Evolutionary conservation across 1,140 invertebrate genomes (phyloP).

Genomic region (Listronotus bonariensis): DNA sequence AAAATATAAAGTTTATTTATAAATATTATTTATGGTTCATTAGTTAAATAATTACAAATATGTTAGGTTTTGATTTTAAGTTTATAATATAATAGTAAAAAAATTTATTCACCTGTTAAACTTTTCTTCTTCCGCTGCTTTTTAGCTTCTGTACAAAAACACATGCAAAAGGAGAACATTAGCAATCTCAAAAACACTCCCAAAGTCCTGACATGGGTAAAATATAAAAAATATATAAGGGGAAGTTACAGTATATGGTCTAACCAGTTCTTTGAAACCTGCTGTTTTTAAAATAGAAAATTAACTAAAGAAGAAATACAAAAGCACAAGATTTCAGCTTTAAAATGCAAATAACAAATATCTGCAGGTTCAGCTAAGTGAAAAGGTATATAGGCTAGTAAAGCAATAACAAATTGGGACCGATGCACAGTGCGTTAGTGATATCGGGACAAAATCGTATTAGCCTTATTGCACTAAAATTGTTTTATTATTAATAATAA

Average conservation of each 20-base stretch:
- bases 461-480: no score
- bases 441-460: no score
- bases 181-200: slow-evolving; percentile 60
- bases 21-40: not conserved
- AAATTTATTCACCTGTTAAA: slow-evolving; percentile 74
- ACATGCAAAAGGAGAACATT: slow-evolving; percentile 68
- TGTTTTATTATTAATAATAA: no score
- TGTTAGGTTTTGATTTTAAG: slow-evolving; percentile 22
- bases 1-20: not conserved
- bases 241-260: slow-evolving; percentile 32
- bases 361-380: no score
- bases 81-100: slow-evolving; percentile 46
- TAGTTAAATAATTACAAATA: slow-evolving; percentile 15
- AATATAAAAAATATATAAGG: slow-evolving; percentile 40
- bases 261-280: slow-evolving; percentile 2
- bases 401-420: no score
- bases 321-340: no score
- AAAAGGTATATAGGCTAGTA: no score
- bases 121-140: slow-evolving; percentile 89
- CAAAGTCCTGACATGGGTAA: slow-evolving; percentile 55
- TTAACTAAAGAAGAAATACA: no score
- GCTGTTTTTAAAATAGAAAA: no score
- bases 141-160: slow-evolving; percentile 83
- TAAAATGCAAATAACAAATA: no score
- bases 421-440: no score